Base-by-base conservation (phyloP, 2,113 vertebrate genomes). In the Bubo bubo region DNA sequence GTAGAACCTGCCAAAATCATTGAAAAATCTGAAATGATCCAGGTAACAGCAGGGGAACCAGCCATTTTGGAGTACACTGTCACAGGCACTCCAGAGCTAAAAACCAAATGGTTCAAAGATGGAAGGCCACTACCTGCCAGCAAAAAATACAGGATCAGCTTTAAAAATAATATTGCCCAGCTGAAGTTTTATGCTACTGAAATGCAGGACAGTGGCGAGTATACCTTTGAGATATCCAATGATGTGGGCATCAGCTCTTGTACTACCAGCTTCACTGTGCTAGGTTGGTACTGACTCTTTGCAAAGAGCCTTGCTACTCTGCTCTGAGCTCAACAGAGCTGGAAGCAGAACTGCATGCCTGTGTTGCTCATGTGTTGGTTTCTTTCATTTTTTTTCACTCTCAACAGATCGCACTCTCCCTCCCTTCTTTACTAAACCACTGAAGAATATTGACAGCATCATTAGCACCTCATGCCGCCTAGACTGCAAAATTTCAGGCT, bases 81-180 rank as follows among this genome's bases (percentile, higher is more conserved):
- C 55, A 95, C 99, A 79, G 99, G 99, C 98, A 99, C 99, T 92
- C 99, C 99, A 82, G 99, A 99, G 41, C 98, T 99, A 35, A 99
- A 99, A 98, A 98, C 98, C n/a, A 99, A 99, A 92, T 99, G 99
- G 99, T 99, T 99, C 95, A 99, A 98, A 98, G 98, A 99, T 16
- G 99, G 99, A 64, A 99, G 98, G 43, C 98, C 99, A 66, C 98
- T 99, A 95, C 98, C 98, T 91, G 98, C 98, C 95, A 99, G 99
- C 91, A 99, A 99, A 97, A 99, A 99, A 97, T 99, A 99, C 47
- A 99, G 99, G 96, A 98, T 99, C 95, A 99, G 98, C 81, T 98
- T 99, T 95, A 99, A 99, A 98, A 99, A 99, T 76, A 99, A 99
- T 8, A 50, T 98, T 60, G 99, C 99, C 86, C 98, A 98, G 74